Conservation (phyloP, 2,888 invertebrate species). For the Athetis lepigone region DNA sequence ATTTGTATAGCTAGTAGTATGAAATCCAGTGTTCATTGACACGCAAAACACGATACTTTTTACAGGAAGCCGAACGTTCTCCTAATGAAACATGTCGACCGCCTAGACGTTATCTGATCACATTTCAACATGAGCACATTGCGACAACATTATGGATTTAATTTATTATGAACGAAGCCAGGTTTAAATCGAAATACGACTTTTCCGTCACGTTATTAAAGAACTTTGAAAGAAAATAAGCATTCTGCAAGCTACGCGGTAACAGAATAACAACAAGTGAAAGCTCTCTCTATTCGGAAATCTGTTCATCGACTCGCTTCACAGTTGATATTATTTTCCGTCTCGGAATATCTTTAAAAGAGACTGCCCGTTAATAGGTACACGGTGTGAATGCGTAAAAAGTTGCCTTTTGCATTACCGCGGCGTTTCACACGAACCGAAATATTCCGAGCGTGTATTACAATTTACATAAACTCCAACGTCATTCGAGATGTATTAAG, state of each 20-base stretch:
- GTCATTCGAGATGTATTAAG: constrained; percentile 86
- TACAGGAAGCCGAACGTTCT: constrained; percentile 39
- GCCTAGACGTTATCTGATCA: constrained; percentile 32
- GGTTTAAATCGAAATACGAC: constrained; percentile 35
- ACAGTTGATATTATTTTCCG: constrained; percentile 66
- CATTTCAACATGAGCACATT: constrained; percentile 38
- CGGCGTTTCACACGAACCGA: constrained; percentile 72
- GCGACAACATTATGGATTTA: constrained; percentile 48
- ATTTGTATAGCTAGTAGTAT: constrained; percentile 58
- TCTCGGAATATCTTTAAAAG: constrained; percentile 64
- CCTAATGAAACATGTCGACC: constrained; percentile 37
- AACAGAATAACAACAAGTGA: constrained; percentile 63
- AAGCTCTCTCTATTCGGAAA: constrained; percentile 66
- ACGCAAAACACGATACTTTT: constrained; percentile 57
- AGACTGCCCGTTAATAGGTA: constrained; percentile 75
- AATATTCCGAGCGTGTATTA: constrained; percentile 85
- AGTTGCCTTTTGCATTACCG: constrained; percentile 74
- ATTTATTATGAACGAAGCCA: constrained; percentile 44
- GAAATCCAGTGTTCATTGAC: constrained; percentile 56
- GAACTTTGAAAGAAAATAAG: constrained; percentile 55
- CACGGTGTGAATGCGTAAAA: constrained; percentile 79
- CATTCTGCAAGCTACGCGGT: constrained; percentile 49
- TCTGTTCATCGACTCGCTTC: constrained; percentile 65
- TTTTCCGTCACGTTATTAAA: constrained; percentile 46
- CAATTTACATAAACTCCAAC: constrained; percentile 86